Evolutionary conservation across 2,113 vertebrate genomes (phyloP).

Genomic region (Azemiops feae): DNA sequence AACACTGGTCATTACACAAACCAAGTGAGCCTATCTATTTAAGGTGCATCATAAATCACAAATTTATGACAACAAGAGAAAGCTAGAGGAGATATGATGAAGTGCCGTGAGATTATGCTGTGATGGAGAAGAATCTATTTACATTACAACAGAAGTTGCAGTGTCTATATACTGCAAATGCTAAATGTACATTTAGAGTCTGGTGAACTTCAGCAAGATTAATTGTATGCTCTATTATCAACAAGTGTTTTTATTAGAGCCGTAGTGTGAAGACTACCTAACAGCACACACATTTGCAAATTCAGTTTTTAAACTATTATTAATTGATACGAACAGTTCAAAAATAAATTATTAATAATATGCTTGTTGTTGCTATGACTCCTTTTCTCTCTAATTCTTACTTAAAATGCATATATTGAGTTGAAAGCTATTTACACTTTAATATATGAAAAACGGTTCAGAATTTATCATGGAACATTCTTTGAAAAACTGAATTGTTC

Average conservation of each 20-base stretch:
- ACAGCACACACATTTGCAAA: neutral
- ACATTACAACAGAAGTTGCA: neutral
- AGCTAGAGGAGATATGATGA: constrained; percentile 7
- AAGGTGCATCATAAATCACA: constrained; percentile 27
- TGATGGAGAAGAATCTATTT: neutral
- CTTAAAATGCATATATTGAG: neutral
- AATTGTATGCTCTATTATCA: constrained; percentile 34
- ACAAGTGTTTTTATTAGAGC: constrained; percentile 31
- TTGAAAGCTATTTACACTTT: neutral
- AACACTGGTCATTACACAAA: constrained; percentile 4
- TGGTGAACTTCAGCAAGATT: constrained; percentile 44
- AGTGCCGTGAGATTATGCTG: constrained; percentile 22
- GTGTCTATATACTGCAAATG: constrained; percentile 27
- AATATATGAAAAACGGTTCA: neutral
- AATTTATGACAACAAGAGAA: constrained; percentile 33
- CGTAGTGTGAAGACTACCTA: accelerated
- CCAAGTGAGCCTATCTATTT: constrained; percentile 31
- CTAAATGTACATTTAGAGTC: constrained; percentile 37
- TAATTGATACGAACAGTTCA: neutral
- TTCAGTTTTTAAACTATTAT: neutral
- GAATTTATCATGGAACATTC: neutral
- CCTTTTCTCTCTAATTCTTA: neutral
- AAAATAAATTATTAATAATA: neutral
- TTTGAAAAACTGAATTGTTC: neutral
- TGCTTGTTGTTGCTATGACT: neutral